Conservation (phyloP, 2,113 vertebrate species). For the Syrmaticus mikado region DNA sequence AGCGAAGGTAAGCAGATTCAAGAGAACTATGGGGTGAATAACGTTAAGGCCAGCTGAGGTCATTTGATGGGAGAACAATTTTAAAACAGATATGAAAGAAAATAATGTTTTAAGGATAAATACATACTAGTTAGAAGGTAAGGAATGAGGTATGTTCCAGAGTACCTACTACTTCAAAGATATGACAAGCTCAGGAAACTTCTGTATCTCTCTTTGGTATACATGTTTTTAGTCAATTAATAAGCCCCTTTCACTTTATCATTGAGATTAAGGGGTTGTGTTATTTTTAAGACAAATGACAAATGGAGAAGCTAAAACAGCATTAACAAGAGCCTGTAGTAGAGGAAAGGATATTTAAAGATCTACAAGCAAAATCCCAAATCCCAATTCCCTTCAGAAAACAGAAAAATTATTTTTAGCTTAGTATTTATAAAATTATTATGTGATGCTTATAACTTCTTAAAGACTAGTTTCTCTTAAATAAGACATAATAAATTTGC, state of each 20-base stretch:
- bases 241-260: not conserved
- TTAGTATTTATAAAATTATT: constrained; percentile 45
- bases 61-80: not conserved
- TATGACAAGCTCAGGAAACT: not conserved
- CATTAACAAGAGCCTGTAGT: not conserved
- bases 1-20: not conserved
- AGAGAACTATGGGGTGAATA: too few species aligned
- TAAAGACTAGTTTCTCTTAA: not conserved
- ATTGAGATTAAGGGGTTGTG: not conserved
- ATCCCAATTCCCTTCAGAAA: constrained; percentile 55
- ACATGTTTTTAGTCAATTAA: not conserved
- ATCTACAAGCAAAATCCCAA: constrained; percentile 40
- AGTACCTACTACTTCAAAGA: not conserved
- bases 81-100: not conserved
- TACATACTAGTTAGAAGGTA: not conserved
- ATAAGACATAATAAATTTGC: not conserved
- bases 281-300: not conserved
- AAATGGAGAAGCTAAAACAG: not conserved
- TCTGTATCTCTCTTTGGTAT: not conserved
- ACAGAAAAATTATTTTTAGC: constrained; percentile 57
- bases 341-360: constrained; percentile 39
- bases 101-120: not conserved
- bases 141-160: not conserved
- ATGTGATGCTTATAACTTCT: not conserved
- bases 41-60: not conserved